These are phyloP conservation scores for Ondatra zibethicus DNA, from an alignment of 2,113 vertebrate species.

Conservation along the genomic window DNA sequence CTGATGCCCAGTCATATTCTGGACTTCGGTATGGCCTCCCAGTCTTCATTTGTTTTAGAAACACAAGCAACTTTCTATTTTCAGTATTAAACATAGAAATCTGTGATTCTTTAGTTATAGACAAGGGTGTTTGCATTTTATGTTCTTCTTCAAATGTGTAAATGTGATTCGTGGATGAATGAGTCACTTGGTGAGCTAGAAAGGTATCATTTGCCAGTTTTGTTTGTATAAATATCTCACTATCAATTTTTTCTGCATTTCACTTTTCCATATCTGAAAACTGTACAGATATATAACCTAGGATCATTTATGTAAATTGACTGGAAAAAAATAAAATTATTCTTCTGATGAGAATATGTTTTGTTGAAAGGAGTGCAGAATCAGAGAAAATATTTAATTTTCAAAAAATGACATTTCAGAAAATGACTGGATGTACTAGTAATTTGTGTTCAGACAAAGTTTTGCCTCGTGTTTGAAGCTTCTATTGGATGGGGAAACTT, in stretches of 20 bases:
- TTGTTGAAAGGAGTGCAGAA: not conserved
- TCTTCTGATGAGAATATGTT: not conserved
- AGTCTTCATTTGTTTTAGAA: not conserved
- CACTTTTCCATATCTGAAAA: not conserved
- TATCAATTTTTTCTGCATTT: not conserved
- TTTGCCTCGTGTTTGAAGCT: slow-evolving; percentile 20
- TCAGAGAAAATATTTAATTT: not conserved
- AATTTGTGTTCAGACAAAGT: slow-evolving; percentile 32
- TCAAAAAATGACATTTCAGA: slow-evolving; percentile 43
- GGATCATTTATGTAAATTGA: not conserved
- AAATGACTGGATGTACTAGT: slow-evolving; percentile 17
- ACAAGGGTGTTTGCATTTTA: not conserved
- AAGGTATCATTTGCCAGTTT: not conserved
- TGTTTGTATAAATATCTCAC: not conserved
- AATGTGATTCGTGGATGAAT: not conserved
- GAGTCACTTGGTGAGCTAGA: not conserved
- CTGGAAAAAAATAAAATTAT: not conserved
- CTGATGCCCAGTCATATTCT: no score
- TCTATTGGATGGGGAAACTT: not conserved
- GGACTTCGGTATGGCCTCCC: not conserved
- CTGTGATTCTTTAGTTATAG: not conserved
- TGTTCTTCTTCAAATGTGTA: not conserved
- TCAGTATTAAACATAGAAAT: not conserved
- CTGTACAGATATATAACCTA: not conserved
- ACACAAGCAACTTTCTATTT: not conserved